Evolutionary conservation across 2,113 vertebrate species (phyloP), one percentile per base, ranked within the genome.

Genomic region (Oostethus manadensis): DNA sequence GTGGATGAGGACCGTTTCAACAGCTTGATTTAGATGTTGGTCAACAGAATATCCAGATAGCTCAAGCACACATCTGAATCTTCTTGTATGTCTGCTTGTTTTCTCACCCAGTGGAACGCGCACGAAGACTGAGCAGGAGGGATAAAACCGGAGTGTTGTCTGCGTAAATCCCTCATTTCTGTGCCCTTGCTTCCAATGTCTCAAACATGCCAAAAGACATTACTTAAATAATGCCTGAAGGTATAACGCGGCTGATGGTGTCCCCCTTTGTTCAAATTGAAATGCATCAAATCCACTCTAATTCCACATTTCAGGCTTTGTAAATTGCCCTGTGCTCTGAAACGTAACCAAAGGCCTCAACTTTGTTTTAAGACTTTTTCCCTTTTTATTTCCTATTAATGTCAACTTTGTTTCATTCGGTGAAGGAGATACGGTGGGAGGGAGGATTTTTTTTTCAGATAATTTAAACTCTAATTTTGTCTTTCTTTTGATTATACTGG

Each of bases 261-360:
- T 81, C 84, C 71, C 76, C 74, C 80, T 80, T 68, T 59, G 66
- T 78, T 89, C 82, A 86, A 87, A 86, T 87, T 86, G 85, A 87
- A 90, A 88, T 79, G 86, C 87, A 88, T 89, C 87, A 89, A 86
- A 87, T 89, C 86, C 86, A 78, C 88, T 78, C 80, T 85, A 86
- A 87, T 88, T 87, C 88, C 83, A 84, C 87, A 86, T 84, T 86
- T 82, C 83, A 75, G 68, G 70, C 72, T 81, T 86, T 59, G 86
- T 80, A 88, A 89, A 90, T 91, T 89, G 87, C 79, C 86, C 83
- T 89, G 87, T 76, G 84, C 89, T 84, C 83, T 86, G 75, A 84
- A 85, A 88, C 79, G 83, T 83, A 82, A 88, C 86, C 65, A 57
- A 81, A 82, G 84, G 76, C 74, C 79, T 79, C 74, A 85, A 88